Base-by-base conservation (phyloP, 30 jellyfish, hydroid and myxozoan genomes). In the Nemopilema nomurai region DNA sequence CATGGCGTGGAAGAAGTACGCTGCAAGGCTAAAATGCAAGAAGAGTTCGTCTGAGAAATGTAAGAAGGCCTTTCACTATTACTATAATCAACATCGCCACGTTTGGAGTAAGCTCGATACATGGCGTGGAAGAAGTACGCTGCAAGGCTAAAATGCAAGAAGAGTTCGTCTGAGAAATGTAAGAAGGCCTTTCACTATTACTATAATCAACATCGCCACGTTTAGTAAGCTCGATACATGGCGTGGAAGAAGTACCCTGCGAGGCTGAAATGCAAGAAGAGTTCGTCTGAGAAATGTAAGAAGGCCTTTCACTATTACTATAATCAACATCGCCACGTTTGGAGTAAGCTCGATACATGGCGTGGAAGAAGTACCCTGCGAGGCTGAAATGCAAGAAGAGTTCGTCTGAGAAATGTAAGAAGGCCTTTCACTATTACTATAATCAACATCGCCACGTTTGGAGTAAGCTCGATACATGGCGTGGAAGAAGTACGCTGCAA, bases 1-100 rank as follows among this genome's bases (percentile, higher is more conserved):
- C 95, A 86, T 86, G 23, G 95, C 29, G 18, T 72, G 69, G 70
- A 66, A 76, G 95, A 86, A 86, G 86, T 86, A 77, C 85, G 78
- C 22, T 0, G 81, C 76, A 0, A 86, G 65, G 87, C 95, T 86
- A 80, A 51, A 76, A 73, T n/a, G n/a, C n/a, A 28, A 26, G 73
- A 71, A 8, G 33, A 51, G 24, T 23, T 8, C 22, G 52, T 0
- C 76, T n/a, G n/a, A n/a, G n/a, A 41, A 41, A 41, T 41, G 13
- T 41, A 41, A 41, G 6, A 41, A 41, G 6, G 9, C 6, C 13
- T 13, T 3, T 41, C 57, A 13, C 13, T 41, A 41, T 41, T 13
- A 13, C 13, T 13, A 41, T 41, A 6, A 41, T 41, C 57, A 41
- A 6, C 9, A 41, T 70, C 67, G 26, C 85, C 81, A 62, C 80